Evolutionary conservation across 2,113 vertebrate species (phyloP).

Genomic region (Heloderma charlesbogerti): DNA sequence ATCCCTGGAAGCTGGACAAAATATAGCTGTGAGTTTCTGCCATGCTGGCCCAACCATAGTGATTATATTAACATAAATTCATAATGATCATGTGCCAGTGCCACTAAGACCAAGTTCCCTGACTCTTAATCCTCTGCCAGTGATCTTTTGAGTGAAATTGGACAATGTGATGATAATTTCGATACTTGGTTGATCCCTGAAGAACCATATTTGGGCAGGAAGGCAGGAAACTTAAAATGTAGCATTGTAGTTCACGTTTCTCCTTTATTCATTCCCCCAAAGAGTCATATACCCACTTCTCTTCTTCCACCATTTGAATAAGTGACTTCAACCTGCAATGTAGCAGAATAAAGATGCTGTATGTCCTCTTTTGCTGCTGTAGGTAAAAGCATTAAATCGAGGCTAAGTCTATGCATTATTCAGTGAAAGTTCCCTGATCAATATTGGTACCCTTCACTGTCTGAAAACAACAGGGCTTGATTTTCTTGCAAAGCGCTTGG

Average conservation of each 20-base stretch:
- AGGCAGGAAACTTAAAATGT: background rate
- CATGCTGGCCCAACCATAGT: too few species aligned
- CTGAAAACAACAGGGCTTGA: background rate
- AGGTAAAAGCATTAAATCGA: constrained; percentile 1
- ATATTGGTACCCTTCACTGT: background rate
- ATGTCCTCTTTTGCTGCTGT: background rate
- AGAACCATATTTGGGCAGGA: too few species aligned
- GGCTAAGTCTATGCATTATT: background rate
- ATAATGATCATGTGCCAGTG: too few species aligned
- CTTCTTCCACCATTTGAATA: background rate
- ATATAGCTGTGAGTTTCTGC: too few species aligned
- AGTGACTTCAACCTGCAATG: background rate
- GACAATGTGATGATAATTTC: too few species aligned
- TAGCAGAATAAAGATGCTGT: background rate
- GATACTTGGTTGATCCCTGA: too few species aligned
- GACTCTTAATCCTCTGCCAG: too few species aligned
- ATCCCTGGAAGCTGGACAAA: too few species aligned
- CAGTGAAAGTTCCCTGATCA: background rate
- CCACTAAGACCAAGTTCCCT: too few species aligned
- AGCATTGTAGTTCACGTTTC: background rate
- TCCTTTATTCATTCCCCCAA: background rate
- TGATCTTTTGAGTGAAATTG: too few species aligned
- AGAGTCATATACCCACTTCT: too few species aligned
- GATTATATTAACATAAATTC: too few species aligned
- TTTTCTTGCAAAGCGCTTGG: background rate